Conservation (phyloP, 1,140 invertebrate genomes). For the Heliconius hermathena region DNA sequence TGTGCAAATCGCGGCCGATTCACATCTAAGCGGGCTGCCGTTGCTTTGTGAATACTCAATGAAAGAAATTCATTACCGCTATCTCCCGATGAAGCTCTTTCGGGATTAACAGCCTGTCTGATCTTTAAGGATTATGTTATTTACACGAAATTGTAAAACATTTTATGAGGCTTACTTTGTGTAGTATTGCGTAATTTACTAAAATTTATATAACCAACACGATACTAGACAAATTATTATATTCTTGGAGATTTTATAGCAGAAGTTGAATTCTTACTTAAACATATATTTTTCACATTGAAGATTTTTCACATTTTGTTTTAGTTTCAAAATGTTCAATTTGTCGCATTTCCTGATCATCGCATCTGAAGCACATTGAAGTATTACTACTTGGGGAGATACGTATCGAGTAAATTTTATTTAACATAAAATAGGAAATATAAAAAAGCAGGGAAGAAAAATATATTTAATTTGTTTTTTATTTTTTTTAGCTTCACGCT, state of each 20-base stretch:
- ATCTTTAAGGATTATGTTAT: constrained; percentile 44
- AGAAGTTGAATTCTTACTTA: not conserved
- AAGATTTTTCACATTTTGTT: not conserved
- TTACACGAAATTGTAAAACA: constrained; percentile 25
- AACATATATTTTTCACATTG: not conserved
- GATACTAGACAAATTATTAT: not conserved
- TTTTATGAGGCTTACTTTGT: constrained; percentile 10
- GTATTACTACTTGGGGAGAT: not conserved
- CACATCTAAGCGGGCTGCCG: constrained; percentile 60
- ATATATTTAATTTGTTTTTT: too few species aligned
- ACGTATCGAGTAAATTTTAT: not conserved
- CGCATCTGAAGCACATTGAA: not conserved
- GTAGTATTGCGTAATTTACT: not conserved
- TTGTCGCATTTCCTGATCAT: constrained; percentile 20
- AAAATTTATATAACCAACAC: not conserved
- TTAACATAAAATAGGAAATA: not conserved
- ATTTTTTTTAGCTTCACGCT: too few species aligned
- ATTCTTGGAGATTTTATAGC: not conserved
- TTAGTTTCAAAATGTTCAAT: constrained; percentile 11
- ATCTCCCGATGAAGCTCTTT: constrained; percentile 54
- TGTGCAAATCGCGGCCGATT: constrained; percentile 59
- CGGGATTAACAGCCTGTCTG: constrained; percentile 49
- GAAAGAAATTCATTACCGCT: constrained; percentile 73
- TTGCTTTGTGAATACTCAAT: constrained; percentile 72
- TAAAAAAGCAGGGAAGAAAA: too few species aligned